Evolutionary conservation across 2,888 invertebrate species (phyloP).

Genomic region (Kryphioiulus occultus): DNA sequence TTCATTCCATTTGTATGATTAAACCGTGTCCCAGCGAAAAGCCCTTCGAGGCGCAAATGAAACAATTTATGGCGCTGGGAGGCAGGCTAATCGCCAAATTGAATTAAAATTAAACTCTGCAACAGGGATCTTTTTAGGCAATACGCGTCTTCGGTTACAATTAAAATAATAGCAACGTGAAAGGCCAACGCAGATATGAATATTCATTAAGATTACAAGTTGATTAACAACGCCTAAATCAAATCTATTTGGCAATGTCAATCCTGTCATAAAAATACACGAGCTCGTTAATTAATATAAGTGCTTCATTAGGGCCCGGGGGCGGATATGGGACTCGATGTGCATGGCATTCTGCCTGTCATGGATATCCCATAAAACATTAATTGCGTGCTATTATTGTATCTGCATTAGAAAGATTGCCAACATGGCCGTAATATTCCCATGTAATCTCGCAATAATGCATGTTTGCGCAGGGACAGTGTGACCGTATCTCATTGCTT

Average conservation of each 20-base stretch:
- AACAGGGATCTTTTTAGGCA: slow-evolving; percentile 27
- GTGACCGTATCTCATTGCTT: slow-evolving; percentile 25
- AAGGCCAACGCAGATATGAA: slow-evolving; percentile 28
- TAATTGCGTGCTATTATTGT: slow-evolving; percentile 20
- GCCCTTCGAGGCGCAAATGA: slow-evolving; percentile 17
- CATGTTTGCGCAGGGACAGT: background rate
- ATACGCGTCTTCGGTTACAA: slow-evolving; percentile 8
- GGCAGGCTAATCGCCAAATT: slow-evolving; percentile 20
- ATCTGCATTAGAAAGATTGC: slow-evolving; percentile 31
- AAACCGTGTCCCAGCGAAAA: background rate
- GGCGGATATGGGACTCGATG: background rate
- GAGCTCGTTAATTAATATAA: slow-evolving; percentile 30
- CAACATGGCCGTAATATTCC: background rate
- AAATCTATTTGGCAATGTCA: slow-evolving; percentile 31
- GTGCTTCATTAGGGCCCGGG: slow-evolving; percentile 20
- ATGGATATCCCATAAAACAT: slow-evolving; percentile 35
- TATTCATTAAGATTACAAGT: slow-evolving; percentile 31
- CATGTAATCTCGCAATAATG: slow-evolving; percentile 11
- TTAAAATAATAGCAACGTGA: slow-evolving; percentile 4
- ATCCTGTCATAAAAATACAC: slow-evolving; percentile 31
- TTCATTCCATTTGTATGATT: slow-evolving; percentile 35
- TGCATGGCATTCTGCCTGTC: slow-evolving; percentile 30
- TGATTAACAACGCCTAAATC: slow-evolving; percentile 35
- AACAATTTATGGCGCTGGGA: slow-evolving; percentile 26
- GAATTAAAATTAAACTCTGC: slow-evolving; percentile 14